Conservation (phyloP, 2,797 vertebrate species). For the Cryptoprocta ferox region DNA sequence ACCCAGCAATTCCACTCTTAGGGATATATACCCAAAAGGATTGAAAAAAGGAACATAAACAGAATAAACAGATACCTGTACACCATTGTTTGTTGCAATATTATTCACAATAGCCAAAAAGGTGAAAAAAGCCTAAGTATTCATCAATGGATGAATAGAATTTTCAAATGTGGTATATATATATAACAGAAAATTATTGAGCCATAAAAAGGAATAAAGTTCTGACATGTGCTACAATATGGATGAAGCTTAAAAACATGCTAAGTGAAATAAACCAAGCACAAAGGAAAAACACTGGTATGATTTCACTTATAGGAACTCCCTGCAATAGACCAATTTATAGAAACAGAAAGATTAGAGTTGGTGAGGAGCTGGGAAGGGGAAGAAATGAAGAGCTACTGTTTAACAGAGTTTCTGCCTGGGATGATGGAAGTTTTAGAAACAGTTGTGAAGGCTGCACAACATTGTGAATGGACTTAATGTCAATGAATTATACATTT, state of each 20-base stretch:
- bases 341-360: neutral
- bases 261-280: neutral
- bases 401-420: neutral
- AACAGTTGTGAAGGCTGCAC: neutral
- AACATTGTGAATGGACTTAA: neutral
- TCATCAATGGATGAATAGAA: too few relatives aligned
- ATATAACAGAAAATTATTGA: neutral
- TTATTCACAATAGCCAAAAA: neutral
- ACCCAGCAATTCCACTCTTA: neutral
- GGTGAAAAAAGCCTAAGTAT: neutral
- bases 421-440: neutral
- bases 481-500: neutral
- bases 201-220: neutral
- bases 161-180: neutral
- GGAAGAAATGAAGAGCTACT: neutral
- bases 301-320: neutral
- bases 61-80: neutral
- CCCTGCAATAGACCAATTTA: neutral
- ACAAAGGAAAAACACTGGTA: neutral
- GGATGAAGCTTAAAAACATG: neutral
- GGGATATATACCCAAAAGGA: neutral
- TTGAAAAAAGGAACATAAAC: neutral
- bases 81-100: neutral
- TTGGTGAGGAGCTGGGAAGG: rapidly evolving
- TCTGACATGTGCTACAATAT: neutral